These are phyloP conservation scores for Drosophila tropicalis DNA, from an alignment of 1,140 invertebrate species.

Conservation along the genomic window DNA sequence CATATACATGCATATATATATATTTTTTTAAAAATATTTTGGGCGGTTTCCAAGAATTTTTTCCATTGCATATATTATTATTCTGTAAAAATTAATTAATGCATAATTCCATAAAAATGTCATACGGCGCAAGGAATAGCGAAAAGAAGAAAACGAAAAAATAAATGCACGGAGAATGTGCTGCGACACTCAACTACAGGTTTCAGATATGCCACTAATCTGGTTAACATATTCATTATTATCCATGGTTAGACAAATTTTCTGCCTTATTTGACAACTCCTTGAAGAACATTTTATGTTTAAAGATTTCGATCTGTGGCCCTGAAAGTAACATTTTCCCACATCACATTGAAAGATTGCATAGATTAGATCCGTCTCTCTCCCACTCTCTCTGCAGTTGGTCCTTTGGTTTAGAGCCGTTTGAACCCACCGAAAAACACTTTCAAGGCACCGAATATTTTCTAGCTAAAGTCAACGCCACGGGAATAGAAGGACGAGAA, in stretches of 20 bases:
- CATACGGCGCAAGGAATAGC: slow-evolving; percentile 16
- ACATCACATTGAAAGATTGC: slow-evolving; percentile 10
- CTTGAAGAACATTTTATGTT: not conserved
- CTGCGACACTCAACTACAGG: not conserved
- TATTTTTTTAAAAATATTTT: not conserved
- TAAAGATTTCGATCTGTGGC: not conserved
- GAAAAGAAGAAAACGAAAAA: not conserved
- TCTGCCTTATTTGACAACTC: no score
- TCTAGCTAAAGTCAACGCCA: slow-evolving; percentile 46
- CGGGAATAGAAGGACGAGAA: not conserved
- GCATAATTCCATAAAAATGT: slow-evolving; percentile 21
- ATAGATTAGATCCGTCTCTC: not conserved
- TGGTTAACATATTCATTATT: no score
- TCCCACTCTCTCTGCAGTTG: not conserved
- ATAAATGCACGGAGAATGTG: not conserved
- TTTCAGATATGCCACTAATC: not conserved
- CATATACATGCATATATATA: not conserved
- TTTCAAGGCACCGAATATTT: slow-evolving; percentile 50
- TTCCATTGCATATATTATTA: slow-evolving; percentile 18
- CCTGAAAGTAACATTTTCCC: not conserved
- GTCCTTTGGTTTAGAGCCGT: not conserved
- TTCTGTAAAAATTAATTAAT: slow-evolving; percentile 18
- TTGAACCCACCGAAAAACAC: slow-evolving; percentile 17
- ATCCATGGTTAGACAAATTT: not conserved
- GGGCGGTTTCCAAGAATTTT: slow-evolving; percentile 14